Conservation (phyloP, 1,140 invertebrate genomes). For the Ceratina calcarata region DNA sequence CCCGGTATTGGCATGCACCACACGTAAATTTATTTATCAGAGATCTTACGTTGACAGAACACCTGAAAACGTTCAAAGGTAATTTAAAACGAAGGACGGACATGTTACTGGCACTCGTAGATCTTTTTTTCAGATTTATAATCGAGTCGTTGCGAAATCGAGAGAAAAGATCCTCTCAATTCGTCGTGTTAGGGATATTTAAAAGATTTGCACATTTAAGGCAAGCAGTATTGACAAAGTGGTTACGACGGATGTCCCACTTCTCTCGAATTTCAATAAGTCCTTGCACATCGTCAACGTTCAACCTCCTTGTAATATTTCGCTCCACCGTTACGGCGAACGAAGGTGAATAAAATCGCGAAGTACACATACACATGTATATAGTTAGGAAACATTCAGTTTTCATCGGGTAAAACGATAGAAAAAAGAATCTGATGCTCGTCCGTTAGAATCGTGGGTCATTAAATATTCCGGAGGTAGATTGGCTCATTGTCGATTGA, state of each 20-base stretch:
- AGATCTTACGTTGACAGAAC: no score
- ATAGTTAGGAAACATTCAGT: not conserved
- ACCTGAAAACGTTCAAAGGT: not conserved
- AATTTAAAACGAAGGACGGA: not conserved
- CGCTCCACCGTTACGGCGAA: not conserved
- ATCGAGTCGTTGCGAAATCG: not conserved
- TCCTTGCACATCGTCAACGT: not conserved
- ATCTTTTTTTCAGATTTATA: no score
- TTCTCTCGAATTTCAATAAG: not conserved
- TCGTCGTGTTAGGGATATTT: not conserved
- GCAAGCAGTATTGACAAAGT: slow-evolving; percentile 6
- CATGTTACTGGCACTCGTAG: no score
- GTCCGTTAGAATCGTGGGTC: not conserved
- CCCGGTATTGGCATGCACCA: not conserved
- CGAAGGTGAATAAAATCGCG: not conserved
- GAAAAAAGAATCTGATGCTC: not conserved
- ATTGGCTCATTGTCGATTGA: slow-evolving; percentile 32
- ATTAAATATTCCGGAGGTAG: slow-evolving; percentile 42
- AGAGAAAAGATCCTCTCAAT: not conserved
- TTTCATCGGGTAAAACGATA: not conserved
- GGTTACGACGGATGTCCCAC: slow-evolving; percentile 9
- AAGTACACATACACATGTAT: not conserved
- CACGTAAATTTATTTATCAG: no score
- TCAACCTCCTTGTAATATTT: not conserved
- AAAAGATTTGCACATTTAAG: slow-evolving; percentile 2